Evolutionary conservation across 1,140 invertebrate genomes (phyloP), one percentile per base, ranked within the genome.

Genomic region (Coenobita brevimanus): DNA sequence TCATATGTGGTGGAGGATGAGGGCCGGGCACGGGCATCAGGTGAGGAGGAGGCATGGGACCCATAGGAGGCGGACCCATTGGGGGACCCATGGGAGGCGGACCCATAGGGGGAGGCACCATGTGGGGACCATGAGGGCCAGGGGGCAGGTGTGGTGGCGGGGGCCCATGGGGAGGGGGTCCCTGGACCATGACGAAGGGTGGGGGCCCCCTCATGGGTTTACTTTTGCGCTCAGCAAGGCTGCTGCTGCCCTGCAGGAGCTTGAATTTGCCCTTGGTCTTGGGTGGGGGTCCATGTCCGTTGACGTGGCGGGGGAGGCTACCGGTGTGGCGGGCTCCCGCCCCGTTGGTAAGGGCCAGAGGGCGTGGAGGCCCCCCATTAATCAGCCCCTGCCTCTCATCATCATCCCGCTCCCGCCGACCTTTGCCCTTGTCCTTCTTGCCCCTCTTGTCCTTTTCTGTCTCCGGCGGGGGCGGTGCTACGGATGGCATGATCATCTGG

Each of bases 401-500:
- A 41, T 87, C 82, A 27, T 89, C 88, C n/a, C 87, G 80, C 21
- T 89, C 90, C 89, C 90, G 90, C 89, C 90, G 91, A 92, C 92
- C 62, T 67, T 82, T 91, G 30, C 69, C 50, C 69, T 90, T 90
- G 93, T 92, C 41, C 91, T 91, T 43, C 93, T 91, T 90, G 90
- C 92, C 73, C 67, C 81, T 88, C 86, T 89, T 89, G 64, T 83
- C 88, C 83, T 89, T 89, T 89, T 91, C 90, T 93, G 94, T 81
- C 92, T 93, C 78, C 89, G 67, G 1, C 86, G 87, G 46, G 91
- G 91, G 82, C 90, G 93, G 71, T 93, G 93, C 17, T 92, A 90
- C 81, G 4, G 96, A 95, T 0, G 96, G 95, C 82, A 96, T 94
- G 54, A 95, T 93, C 79, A 97, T 95, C 93, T 97, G 97, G 10